A percentile compares a stretch with the other conserved stretches of the same genome.
phyloP scores from a whole-genome alignment of 2,888 invertebrate genomes.

The Baccha elongata region DNA sequence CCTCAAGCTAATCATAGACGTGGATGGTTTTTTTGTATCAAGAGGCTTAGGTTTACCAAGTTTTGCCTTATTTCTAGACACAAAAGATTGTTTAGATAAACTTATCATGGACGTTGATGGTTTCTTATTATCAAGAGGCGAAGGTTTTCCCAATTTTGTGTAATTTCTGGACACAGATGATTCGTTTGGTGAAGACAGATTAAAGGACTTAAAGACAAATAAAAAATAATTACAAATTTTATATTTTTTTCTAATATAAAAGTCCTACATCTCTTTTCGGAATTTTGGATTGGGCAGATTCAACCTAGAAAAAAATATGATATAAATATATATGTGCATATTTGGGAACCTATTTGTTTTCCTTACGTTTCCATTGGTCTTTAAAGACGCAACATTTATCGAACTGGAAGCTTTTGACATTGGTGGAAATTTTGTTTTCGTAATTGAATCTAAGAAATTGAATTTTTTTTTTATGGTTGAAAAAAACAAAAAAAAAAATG shows the following conservation, averaged over 20 bases:
- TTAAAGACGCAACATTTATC: neutral
- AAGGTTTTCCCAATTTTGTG: too few species aligned
- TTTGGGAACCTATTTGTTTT: neutral
- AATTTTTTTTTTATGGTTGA: neutral
- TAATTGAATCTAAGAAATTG: constrained; percentile 19
- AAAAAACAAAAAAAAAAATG: neutral
- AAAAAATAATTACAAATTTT: too few species aligned
- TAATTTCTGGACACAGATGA: too few species aligned
- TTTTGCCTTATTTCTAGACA: too few species aligned
- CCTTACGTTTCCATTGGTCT: neutral
- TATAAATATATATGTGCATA: too few species aligned
- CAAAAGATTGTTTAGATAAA: neutral
- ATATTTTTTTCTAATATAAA: neutral
- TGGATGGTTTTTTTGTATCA: neutral
- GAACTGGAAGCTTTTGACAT: neutral
- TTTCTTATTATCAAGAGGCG: neutral
- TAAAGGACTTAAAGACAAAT: neutral
- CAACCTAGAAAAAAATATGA: neutral
- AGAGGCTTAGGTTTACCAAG: neutral
- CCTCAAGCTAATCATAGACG: constrained; percentile 14
- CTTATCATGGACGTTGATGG: constrained; percentile 9
- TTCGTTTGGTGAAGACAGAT: neutral
- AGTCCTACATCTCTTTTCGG: constrained; percentile 45
- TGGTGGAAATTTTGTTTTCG: constrained; percentile 12
- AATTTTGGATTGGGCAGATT: constrained; percentile 49